Evolutionary conservation across 2,113 vertebrate species (phyloP).

Genomic region (Percina caprodes): DNA sequence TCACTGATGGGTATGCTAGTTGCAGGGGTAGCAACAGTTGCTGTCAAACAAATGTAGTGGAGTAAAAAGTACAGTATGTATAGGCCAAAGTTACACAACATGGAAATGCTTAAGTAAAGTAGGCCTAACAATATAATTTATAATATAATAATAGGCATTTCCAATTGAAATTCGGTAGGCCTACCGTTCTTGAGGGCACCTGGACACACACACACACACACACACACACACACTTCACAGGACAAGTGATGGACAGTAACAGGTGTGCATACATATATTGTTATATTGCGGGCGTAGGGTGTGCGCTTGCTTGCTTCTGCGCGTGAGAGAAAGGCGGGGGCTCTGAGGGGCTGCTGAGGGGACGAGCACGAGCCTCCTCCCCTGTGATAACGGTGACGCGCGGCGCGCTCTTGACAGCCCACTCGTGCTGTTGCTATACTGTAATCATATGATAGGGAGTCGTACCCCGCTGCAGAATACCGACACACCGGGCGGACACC

Average conservation of each 20-base stretch:
- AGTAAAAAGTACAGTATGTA: background rate
- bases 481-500: conserved; percentile 58
- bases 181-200: background rate
- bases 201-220: conserved; percentile 17
- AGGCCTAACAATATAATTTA: background rate
- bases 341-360: conserved; percentile 13
- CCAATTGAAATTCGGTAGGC: background rate
- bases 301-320: background rate
- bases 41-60: background rate
- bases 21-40: background rate
- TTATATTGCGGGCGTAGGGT: conserved; percentile 13
- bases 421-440: conserved; percentile 66
- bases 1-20: background rate
- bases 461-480: conserved; percentile 63
- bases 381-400: conserved; percentile 56
- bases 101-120: background rate
- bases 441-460: conserved; percentile 81
- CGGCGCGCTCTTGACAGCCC: conserved; percentile 68
- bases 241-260: conserved; percentile 63
- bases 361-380: conserved; percentile 58
- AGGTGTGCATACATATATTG: conserved; percentile 76
- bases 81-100: background rate
- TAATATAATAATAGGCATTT: no score
- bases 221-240: conserved; percentile 16
- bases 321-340: conserved; percentile 11